Base-by-base conservation (phyloP, 2,113 vertebrate genomes). In the Felis catus region DNA sequence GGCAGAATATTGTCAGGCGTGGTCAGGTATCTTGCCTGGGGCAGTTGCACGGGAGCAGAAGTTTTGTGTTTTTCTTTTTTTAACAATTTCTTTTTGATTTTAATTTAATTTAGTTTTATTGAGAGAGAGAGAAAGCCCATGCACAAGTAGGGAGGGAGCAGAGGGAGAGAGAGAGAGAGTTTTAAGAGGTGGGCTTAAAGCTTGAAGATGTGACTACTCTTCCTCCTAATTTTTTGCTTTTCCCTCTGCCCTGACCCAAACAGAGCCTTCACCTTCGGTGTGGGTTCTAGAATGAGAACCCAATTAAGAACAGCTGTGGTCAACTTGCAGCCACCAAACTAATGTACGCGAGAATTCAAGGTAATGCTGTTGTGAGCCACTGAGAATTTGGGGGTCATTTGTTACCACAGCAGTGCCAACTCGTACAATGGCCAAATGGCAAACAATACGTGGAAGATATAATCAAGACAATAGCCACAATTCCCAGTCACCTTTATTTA, bases 401-500 rank as follows among this genome's bases (percentile, higher is more conserved):
- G 41, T 91, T 58, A 70, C 58, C 53, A 9, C 7, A 92, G 55
- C 51, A n/a, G 48, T 73, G 4, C n/a, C 87, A 78, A 80, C 14
- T 51, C 78, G 58, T 41, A 65, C 16, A 86, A 92, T 87, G 27
- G 71, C n/a, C 74, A 90, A 91, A 58, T 61, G 16, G 48, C 61
- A 86, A 94, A 88, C 80, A 73, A 91, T 66, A 48, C 81, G 83
- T 63, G 55, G 9, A 84, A 94, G 55, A 89, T 19, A 73, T 4
- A 89, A 83, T 15, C 82, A 86, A 90, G 23, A 74, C 29, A 33
- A 45, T 3, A 74, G 36, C 16, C 51, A 96, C 21, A 94, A 66
- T 98, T 98, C 96, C 98, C 98, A 98, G 89, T 98, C 98, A 99
- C 98, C 98, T 99, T 99, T 99, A 99, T 99, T 99, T 99, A 68